Evolutionary conservation across 2,113 vertebrate species (phyloP), one percentile per base, ranked within the genome.

Genomic region (Dromas ardeola): DNA sequence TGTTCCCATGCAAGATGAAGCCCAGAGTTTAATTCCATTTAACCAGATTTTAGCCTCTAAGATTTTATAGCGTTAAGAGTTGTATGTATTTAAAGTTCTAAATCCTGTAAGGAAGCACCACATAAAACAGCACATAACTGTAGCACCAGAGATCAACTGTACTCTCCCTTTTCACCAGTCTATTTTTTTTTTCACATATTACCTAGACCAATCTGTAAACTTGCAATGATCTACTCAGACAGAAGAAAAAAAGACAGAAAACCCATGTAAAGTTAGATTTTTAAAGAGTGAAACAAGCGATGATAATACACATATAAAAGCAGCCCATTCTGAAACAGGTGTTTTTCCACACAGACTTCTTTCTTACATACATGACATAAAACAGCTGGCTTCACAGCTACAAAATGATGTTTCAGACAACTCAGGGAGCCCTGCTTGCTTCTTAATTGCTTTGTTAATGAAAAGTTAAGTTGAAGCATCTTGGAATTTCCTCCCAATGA

Each of bases 151-250:
- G 36, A 47, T 27, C n/a, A 50, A 27, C 53, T 14, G 20, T 27
- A 58, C 34, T 55, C 52, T 49, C 13, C 22, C 45, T 55, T 29
- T 58, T 55, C 61, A 67, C 15, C 27, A 27, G 23, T 36, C 12
- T 13, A 2, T 16, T 58, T 20, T 52, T 29, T 9, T 2, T 13
- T 4, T 7, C 7, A 12, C 2, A 0, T 18, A 70, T 21, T 65
- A 84, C 15, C 19, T 30, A 76, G 3, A 49, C 4, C 30, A 80
- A 79, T 2, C 18, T 15, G 12, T 47, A 84, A 84, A 84, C 5
- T 27, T 56, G 8, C 18, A 65, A 53, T 22, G 10, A 56, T 47
- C 26, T 52, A 59, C 40, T 32, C 18, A 62, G 76, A 84, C 86
- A 22, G 32, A 42, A 42, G 53, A 62, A 65, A 55, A 74, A 77